phyloP scores from a whole-genome alignment of 2,888 invertebrate species.

The Drosophila eohydei region DNA sequence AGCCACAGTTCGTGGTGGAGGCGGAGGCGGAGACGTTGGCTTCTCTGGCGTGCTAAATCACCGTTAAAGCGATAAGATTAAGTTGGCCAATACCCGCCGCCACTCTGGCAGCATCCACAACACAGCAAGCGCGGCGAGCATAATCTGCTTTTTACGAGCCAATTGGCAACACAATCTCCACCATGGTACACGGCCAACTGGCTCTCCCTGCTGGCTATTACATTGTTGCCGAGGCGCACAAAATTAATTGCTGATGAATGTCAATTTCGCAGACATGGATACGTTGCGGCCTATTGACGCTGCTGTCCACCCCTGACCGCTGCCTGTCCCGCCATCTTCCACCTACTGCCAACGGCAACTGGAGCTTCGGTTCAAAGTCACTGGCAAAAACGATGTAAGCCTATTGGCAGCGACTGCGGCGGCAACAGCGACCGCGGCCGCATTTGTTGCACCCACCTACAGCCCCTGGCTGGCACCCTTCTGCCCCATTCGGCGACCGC shows the following conservation, averaged over 20 bases:
- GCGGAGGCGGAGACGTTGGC: constrained; percentile 10
- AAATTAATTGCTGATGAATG: constrained; percentile 84
- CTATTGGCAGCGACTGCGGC: constrained; percentile 47
- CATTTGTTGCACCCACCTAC: constrained; percentile 36
- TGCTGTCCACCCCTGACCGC: background rate
- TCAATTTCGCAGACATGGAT: constrained; percentile 53
- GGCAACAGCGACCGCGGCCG: constrained; percentile 31
- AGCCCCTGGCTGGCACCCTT: background rate
- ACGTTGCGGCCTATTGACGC: constrained; percentile 22
- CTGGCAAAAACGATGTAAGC: constrained; percentile 81
- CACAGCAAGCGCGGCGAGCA: constrained; percentile 39
- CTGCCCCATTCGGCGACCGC: constrained; percentile 4
- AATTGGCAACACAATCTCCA: constrained; percentile 79
- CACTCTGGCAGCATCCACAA: constrained; percentile 42
- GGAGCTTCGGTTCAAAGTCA: constrained; percentile 79
- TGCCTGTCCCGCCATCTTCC: background rate
- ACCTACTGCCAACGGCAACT: constrained; percentile 22
- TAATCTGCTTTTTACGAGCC: constrained; percentile 77
- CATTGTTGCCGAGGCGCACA: constrained; percentile 83
- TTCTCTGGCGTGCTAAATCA: constrained; percentile 70
- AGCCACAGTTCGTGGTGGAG: constrained; percentile 7
- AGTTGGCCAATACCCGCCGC: constrained; percentile 63
- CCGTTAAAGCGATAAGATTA: constrained; percentile 78
- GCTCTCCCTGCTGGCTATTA: constrained; percentile 32
- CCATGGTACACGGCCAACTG: constrained; percentile 13